Conservation (phyloP, 2,113 vertebrate species). For the Kryptolebias marmoratus region DNA sequence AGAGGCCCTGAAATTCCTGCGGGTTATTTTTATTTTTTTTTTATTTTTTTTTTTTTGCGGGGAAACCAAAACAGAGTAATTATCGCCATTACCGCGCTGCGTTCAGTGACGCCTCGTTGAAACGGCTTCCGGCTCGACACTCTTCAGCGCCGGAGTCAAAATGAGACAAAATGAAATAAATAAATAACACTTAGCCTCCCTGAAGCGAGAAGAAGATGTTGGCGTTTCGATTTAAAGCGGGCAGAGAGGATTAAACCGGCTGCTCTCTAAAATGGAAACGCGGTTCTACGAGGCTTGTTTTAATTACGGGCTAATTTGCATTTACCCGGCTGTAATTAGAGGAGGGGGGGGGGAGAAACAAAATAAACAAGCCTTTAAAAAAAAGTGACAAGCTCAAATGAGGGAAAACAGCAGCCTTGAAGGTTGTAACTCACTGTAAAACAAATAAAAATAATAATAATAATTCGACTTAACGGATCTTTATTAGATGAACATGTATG, state of each 20-base stretch:
- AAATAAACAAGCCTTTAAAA: slow-evolving; percentile 63
- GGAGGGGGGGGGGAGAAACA: slow-evolving; percentile 20
- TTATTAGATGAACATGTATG: slow-evolving; percentile 86
- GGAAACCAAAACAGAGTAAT: slow-evolving; percentile 73
- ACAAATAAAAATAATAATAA: slow-evolving; percentile 30
- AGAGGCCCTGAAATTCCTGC: slow-evolving; percentile 76
- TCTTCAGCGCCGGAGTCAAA: slow-evolving; percentile 44
- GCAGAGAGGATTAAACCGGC: slow-evolving; percentile 64
- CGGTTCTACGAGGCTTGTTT: slow-evolving; percentile 54
- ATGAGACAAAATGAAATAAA: slow-evolving; percentile 13
- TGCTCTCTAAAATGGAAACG: slow-evolving; percentile 66
- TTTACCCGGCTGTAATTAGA: slow-evolving; percentile 65
- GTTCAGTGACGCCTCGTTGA: slow-evolving; percentile 76
- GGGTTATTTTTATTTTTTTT: slow-evolving; percentile 77
- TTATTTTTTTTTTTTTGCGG: too few species aligned
- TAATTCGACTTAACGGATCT: slow-evolving; percentile 80
- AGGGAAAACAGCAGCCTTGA: slow-evolving; percentile 32
- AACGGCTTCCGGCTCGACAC: slow-evolving; percentile 56
- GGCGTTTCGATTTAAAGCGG: slow-evolving; percentile 62
- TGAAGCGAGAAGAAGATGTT: slow-evolving; percentile 56
- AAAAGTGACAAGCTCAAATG: slow-evolving; percentile 67
- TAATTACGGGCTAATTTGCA: slow-evolving; percentile 73
- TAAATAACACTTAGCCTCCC: slow-evolving; percentile 45
- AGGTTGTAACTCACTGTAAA: slow-evolving; percentile 22
- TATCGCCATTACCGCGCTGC: slow-evolving; percentile 73